Evolutionary conservation across 2,888 invertebrate species (phyloP), one percentile per base, ranked within the genome.

Genomic region (Drosophila mimetica): DNA sequence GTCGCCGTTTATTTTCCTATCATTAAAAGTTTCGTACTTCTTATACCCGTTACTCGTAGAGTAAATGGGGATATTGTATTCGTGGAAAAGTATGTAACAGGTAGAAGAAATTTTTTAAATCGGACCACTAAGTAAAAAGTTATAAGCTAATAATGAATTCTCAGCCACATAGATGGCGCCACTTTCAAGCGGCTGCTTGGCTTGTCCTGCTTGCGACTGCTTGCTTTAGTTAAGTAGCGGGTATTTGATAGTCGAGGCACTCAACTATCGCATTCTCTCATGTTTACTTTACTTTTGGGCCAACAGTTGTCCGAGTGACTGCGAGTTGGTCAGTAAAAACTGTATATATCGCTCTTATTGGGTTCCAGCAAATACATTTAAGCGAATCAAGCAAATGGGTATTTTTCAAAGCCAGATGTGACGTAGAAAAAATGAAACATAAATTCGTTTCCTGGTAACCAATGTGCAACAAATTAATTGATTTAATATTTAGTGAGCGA

Each of bases 21-120:
- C 77, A 83, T 81, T 83, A 81, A 81, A 81, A 80, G 66, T 77
- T 79, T n/a, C n/a, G n/a, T n/a, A n/a, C n/a, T n/a, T n/a, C n/a
- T n/a, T n/a, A n/a, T n/a, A n/a, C n/a, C n/a, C n/a, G n/a, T n/a
- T n/a, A n/a, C n/a, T n/a, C n/a, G n/a, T n/a, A n/a, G n/a, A n/a
- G n/a, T n/a, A n/a, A n/a, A n/a, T n/a, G n/a, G n/a, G n/a, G n/a
- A n/a, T n/a, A n/a, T n/a, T n/a, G n/a, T n/a, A n/a, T n/a, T n/a
- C n/a, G n/a, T n/a, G n/a, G n/a, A n/a, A n/a, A n/a, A n/a, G n/a
- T n/a, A n/a, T n/a, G n/a, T n/a, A n/a, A n/a, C n/a, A n/a, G n/a
- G n/a, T n/a, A n/a, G n/a, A n/a, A n/a, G n/a, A n/a, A n/a, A n/a
- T n/a, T n/a, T n/a, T n/a, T n/a, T n/a, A n/a, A n/a, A n/a, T n/a